phyloP scores from a whole-genome alignment of 2,113 vertebrate genomes.

The Pachycephala philippinensis region DNA sequence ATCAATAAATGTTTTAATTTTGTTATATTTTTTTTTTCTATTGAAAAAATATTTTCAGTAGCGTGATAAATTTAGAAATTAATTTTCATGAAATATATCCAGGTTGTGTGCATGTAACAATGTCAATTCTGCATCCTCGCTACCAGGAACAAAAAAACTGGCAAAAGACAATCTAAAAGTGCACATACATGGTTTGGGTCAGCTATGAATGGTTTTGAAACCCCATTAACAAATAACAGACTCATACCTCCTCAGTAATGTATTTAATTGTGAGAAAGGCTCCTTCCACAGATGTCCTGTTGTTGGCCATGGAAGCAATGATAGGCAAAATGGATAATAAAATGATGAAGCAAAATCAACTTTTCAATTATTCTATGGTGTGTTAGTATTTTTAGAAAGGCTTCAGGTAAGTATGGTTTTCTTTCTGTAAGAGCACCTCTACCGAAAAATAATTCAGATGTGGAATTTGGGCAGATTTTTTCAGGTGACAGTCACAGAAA shows the following conservation, averaged over 20 bases:
- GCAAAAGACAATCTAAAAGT: not conserved
- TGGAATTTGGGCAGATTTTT: not conserved
- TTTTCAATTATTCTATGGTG: not conserved
- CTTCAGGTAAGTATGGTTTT: not conserved
- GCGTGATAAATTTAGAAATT: constrained; percentile 56
- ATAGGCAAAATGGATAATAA: constrained; percentile 8
- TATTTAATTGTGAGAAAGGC: not conserved
- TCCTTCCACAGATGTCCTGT: not conserved
- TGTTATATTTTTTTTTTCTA: constrained; percentile 21
- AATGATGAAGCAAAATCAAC: not conserved
- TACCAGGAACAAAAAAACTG: not conserved
- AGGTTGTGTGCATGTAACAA: constrained; percentile 14
- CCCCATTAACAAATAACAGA: constrained; percentile 8
- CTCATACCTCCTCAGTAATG: not conserved
- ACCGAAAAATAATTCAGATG: not conserved
- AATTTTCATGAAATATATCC: constrained; percentile 42
- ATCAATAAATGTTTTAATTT: constrained; percentile 66
- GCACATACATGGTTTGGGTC: not conserved
- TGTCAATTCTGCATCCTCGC: constrained; percentile 9
- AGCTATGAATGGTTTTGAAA: constrained; percentile 12
- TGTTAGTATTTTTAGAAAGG: not conserved
- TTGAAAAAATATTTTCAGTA: constrained; percentile 70
- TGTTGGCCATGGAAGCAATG: not conserved
- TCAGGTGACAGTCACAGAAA: not conserved
- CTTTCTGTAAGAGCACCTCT: not conserved